Evolutionary conservation across 2,797 vertebrate species (phyloP).

Genomic region (Heliangelus exortis): DNA sequence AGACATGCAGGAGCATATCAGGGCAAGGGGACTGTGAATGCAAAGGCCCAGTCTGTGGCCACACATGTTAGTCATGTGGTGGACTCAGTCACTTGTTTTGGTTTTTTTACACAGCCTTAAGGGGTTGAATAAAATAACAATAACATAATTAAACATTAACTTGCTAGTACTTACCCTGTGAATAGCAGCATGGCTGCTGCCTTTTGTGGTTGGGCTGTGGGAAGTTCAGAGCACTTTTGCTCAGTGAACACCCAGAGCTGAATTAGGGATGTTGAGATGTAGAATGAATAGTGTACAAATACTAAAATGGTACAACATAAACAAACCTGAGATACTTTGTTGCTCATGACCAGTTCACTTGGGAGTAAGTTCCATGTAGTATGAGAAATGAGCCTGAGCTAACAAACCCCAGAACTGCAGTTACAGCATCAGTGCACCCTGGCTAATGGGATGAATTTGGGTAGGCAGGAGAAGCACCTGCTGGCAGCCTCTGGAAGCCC

Average conservation of each 20-base stretch:
- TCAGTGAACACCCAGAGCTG: background rate
- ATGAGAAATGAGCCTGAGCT: background rate
- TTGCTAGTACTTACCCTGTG: background rate
- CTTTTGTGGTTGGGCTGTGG: background rate
- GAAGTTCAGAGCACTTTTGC: background rate
- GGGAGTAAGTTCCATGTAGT: background rate
- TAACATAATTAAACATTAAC: slow-evolving; percentile 32
- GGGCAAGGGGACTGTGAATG: background rate
- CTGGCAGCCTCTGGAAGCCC: background rate
- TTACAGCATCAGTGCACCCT: background rate
- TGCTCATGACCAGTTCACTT: background rate
- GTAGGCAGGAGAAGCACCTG: background rate
- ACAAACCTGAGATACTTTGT: background rate
- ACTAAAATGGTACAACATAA: background rate
- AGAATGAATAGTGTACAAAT: background rate
- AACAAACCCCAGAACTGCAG: background rate
- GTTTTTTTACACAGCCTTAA: background rate
- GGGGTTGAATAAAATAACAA: background rate
- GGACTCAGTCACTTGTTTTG: background rate
- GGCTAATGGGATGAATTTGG: background rate
- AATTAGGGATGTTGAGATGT: background rate
- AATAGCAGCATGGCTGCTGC: background rate
- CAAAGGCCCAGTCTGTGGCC: background rate
- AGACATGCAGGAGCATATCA: background rate
- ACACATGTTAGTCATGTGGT: background rate